These are phyloP conservation scores for Drosophila neotestacea DNA, from an alignment of 2,888 invertebrate species.

Conservation along the genomic window DNA sequence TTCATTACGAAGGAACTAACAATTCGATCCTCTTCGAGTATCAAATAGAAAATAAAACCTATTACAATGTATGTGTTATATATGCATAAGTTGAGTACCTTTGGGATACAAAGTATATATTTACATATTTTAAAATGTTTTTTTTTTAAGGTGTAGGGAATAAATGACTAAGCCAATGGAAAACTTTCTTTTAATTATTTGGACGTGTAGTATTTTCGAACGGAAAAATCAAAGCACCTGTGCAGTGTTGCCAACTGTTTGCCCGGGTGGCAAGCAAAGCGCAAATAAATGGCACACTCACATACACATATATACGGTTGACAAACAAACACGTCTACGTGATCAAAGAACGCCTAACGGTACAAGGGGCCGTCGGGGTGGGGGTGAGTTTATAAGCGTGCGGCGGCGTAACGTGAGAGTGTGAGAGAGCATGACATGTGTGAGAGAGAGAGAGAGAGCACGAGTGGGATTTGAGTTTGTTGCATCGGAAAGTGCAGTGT, in stretches of 20 bases:
- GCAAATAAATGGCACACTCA: slow-evolving; percentile 52
- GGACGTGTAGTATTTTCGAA: slow-evolving; percentile 1
- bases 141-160: neutral
- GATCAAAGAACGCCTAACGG: slow-evolving; percentile 57
- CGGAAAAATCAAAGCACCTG: slow-evolving; percentile 45
- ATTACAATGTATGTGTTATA: too few species aligned
- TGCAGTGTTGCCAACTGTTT: slow-evolving; percentile 37
- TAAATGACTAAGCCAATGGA: neutral
- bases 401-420: slow-evolving; percentile 28
- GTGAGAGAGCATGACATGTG: slow-evolving; percentile 8
- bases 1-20: too few species aligned
- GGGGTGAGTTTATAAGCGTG: slow-evolving; percentile 42
- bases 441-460: slow-evolving; percentile 11
- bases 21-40: too few species aligned
- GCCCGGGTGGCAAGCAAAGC: slow-evolving; percentile 37
- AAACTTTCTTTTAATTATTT: slow-evolving; percentile 23
- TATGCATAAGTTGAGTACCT: too few species aligned
- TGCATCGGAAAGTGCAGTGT: slow-evolving; percentile 43
- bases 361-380: slow-evolving; percentile 23
- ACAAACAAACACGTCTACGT: slow-evolving; percentile 56
- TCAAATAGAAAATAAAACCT: too few species aligned
- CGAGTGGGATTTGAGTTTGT: slow-evolving; percentile 43
- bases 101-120: neutral
- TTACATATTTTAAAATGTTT: neutral
- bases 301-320: slow-evolving; percentile 9